Evolutionary conservation across 2,797 vertebrate species (phyloP).

Genomic region (Spatula versicolor): DNA sequence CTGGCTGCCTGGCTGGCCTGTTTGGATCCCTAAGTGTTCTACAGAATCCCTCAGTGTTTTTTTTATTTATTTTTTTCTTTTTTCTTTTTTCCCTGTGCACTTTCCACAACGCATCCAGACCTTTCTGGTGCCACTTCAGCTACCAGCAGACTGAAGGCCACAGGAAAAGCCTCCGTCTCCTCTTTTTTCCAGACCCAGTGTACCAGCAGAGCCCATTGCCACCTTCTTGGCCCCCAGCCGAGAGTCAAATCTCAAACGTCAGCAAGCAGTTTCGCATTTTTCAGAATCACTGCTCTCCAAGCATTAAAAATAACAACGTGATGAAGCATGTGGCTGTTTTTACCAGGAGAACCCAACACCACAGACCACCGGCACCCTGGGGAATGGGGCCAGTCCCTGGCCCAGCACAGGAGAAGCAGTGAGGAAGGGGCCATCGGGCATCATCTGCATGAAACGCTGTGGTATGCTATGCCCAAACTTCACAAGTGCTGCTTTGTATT

Average conservation of each 20-base stretch:
- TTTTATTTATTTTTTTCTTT: background rate
- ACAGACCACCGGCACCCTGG: background rate
- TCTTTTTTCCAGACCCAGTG: background rate
- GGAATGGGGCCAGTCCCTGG: background rate
- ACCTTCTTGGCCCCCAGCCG: background rate
- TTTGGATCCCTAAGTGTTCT: background rate
- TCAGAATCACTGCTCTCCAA: slow-evolving; percentile 21
- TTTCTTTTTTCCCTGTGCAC: background rate
- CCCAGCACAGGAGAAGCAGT: background rate
- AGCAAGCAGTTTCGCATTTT: background rate
- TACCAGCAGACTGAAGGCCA: background rate
- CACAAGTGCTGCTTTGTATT: background rate
- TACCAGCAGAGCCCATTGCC: background rate
- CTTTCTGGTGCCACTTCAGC: background rate
- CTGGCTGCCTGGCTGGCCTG: background rate
- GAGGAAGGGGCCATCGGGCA: background rate
- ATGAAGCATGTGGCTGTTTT: background rate
- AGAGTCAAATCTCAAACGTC: background rate
- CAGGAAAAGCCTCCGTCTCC: background rate
- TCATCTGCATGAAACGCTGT: background rate
- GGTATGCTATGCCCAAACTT: background rate
- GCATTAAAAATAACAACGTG: background rate
- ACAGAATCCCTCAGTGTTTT: background rate
- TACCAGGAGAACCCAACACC: background rate
- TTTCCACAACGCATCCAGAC: background rate